Base-by-base conservation (phyloP, 2,888 invertebrate species). In the Scaptomyza flava region DNA sequence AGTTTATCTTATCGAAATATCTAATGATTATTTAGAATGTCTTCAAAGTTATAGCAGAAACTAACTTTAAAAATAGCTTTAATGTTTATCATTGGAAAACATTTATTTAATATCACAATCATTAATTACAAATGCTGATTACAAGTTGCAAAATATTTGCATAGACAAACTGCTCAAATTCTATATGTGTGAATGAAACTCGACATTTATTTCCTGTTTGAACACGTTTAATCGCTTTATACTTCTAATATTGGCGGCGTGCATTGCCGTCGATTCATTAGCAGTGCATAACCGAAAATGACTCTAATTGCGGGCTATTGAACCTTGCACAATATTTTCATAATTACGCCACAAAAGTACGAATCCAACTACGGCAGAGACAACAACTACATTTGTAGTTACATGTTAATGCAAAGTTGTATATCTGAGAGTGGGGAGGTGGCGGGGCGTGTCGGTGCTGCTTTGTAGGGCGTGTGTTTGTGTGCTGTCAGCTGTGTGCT, bases 311-410 rank as follows among this genome's bases (percentile, higher is more conserved):
- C 57, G 81, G 83, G 77, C 83, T 80, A 74, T 78, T 86, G 86
- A 82, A 82, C 82, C 84, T 82, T 84, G 84, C 82, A 81, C 87
- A 82, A 82, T 81, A 84, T 81, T 76, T 82, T 86, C 87, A 86
- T 86, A 87, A 84, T 86, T 86, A 78, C 73, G 70, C 57, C 64
- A 60, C 78, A 62, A 68, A 27, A 68, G 60, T 72, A 51, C 57
- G 57, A 62, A 43, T 51, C 31, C 67, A 41, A 33, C 45, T 31
- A 5, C n/a, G 56, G 12, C 42, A 46, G 3, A 41, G 42, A 42
- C 47, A 31, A 6, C 45, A 62, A 62, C 57, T 48, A 38, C 42
- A 66, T 50, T 36, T 36, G 23, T 50, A 23, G 51, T 53, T 51
- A 56, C 47, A 68, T 72, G 52, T 62, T 54, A 72, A 72, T 72